Conservation (phyloP, 1,140 invertebrate species). For the Trinorchestia longiramus region DNA sequence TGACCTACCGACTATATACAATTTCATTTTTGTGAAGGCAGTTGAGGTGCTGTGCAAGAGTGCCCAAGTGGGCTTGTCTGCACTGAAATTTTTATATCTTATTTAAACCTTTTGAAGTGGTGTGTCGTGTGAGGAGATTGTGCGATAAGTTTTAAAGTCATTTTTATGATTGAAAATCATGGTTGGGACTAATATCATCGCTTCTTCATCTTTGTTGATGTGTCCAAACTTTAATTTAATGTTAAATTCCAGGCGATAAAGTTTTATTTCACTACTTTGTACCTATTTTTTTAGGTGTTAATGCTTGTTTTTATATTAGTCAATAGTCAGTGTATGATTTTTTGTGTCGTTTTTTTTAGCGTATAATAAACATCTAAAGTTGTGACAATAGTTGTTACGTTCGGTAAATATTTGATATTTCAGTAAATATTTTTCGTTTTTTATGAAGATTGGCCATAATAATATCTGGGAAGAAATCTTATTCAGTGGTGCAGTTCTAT, state of each 20-base stretch:
- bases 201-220: no score
- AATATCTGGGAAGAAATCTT: background rate
- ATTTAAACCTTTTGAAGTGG: background rate
- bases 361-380: background rate
- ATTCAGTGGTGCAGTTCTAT: background rate
- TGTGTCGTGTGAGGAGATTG: background rate
- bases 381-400: background rate
- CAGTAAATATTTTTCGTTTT: no score
- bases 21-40: no score
- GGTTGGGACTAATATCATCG: no score
- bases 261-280: no score
- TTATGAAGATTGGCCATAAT: background rate
- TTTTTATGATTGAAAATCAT: background rate
- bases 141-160: background rate
- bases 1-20: background rate
- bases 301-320: no score
- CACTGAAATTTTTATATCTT: background rate
- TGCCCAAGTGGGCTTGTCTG: background rate
- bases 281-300: no score
- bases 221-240: no score
- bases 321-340: no score
- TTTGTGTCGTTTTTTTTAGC: background rate
- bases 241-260: no score
- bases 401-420: background rate
- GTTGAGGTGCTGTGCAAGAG: background rate